These are phyloP conservation scores for Orthosia incerta DNA, from an alignment of 2,888 invertebrate species.

Conservation along the genomic window DNA sequence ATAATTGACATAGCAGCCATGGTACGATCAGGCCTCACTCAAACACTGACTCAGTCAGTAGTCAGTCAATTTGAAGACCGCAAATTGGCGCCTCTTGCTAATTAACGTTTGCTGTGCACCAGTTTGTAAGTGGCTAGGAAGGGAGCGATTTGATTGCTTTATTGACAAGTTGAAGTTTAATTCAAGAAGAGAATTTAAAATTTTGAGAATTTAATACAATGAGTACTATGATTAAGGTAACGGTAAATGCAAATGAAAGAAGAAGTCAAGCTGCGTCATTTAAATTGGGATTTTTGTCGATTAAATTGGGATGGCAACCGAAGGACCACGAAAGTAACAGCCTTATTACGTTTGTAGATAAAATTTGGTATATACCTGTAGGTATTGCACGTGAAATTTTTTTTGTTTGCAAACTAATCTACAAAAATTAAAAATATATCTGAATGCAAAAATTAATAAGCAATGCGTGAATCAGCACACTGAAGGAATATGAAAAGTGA, in stretches of 20 bases:
- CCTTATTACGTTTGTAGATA: neutral
- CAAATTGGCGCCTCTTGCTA: slow-evolving; percentile 85
- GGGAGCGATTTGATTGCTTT: slow-evolving; percentile 53
- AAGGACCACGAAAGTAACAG: neutral
- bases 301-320: neutral
- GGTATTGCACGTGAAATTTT: no score
- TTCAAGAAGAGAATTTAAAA: no score
- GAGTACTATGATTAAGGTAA: no score
- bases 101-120: slow-evolving; percentile 84
- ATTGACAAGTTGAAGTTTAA: neutral
- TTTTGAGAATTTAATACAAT: no score
- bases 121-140: slow-evolving; percentile 71
- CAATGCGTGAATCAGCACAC: no score
- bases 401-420: no score
- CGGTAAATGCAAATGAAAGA: neutral
- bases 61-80: slow-evolving; percentile 82
- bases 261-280: no score
- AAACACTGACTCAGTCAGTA: slow-evolving; percentile 74
- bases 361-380: neutral
- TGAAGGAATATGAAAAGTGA: no score
- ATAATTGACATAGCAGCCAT: slow-evolving; percentile 57
- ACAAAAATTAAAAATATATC: no score
- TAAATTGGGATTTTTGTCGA: no score
- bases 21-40: slow-evolving; percentile 58
- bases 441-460: no score